These are phyloP conservation scores for Daphoenositta chrysoptera DNA, from an alignment of 2,113 vertebrate species.

Conservation along the genomic window DNA sequence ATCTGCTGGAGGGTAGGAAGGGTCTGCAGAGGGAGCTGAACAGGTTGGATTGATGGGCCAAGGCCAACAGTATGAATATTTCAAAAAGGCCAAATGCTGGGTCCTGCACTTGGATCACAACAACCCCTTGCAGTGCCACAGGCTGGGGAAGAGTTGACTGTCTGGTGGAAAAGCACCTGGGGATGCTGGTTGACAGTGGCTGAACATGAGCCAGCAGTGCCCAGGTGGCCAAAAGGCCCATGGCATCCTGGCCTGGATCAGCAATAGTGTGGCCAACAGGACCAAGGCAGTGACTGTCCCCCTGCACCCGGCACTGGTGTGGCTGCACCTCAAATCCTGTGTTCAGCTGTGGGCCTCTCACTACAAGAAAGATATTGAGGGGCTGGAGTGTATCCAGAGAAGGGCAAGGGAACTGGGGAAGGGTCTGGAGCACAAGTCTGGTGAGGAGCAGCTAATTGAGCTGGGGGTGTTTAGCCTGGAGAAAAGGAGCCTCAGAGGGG, in stretches of 20 bases:
- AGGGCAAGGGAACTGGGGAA: accelerated
- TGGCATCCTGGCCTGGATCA: background rate
- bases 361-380: background rate
- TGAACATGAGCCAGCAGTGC: accelerated
- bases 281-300: accelerated
- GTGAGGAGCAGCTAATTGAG: background rate
- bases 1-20: background rate
- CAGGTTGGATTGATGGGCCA: background rate
- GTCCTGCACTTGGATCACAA: background rate
- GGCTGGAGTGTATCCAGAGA: accelerated
- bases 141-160: background rate
- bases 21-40: background rate
- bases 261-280: background rate
- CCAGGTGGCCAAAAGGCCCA: background rate
- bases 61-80: background rate
- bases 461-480: background rate
- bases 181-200: background rate
- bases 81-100: background rate
- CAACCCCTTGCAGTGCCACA: background rate
- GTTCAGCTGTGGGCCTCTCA: background rate
- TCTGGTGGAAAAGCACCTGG: background rate
- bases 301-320: accelerated
- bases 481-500: background rate
- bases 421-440: background rate
- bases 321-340: accelerated